Percentiles rank a stretch among this genome's conserved stretches.
These are phyloP conservation scores for Rhinichthys klamathensis DNA, from an alignment of 2,113 vertebrate genomes.

Conservation along the genomic window DNA sequence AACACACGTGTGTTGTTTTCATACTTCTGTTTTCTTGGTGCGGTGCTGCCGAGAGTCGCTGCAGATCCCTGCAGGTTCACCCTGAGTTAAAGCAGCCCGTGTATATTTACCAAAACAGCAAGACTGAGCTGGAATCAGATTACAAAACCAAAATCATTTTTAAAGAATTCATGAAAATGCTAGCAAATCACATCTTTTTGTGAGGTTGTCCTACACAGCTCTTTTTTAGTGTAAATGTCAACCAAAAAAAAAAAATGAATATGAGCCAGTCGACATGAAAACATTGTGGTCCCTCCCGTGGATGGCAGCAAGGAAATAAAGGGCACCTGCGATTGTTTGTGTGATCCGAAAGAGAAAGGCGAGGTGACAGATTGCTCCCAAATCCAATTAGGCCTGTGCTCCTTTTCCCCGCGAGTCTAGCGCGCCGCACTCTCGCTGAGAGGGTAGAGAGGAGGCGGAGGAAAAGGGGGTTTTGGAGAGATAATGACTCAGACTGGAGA, in stretches of 20 bases:
- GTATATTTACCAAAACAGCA: slow-evolving; percentile 4
- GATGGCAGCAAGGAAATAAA: slow-evolving; percentile 28
- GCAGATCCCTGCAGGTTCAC: slow-evolving; percentile 34
- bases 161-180: not conserved
- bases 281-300: not conserved
- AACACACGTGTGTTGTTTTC: slow-evolving; percentile 43
- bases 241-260: not conserved
- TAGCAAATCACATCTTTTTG: not conserved
- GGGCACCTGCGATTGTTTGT: slow-evolving; percentile 32
- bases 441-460: not conserved
- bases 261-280: not conserved
- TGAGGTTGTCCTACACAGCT: not conserved
- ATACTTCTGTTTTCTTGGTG: slow-evolving; percentile 26
- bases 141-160: not conserved
- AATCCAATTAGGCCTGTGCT: slow-evolving; percentile 48
- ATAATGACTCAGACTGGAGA: slow-evolving; percentile 41
- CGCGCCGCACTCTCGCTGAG: not conserved
- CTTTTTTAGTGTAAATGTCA: not conserved
- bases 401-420: slow-evolving; percentile 31
- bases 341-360: slow-evolving; percentile 34
- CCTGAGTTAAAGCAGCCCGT: not conserved
- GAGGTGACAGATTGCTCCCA: slow-evolving; percentile 49
- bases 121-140: not conserved
- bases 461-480: slow-evolving; percentile 1
- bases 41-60: slow-evolving; percentile 3